Evolutionary conservation across 2,113 vertebrate genomes (phyloP).

Genomic region (Cyanocitta stelleri): DNA sequence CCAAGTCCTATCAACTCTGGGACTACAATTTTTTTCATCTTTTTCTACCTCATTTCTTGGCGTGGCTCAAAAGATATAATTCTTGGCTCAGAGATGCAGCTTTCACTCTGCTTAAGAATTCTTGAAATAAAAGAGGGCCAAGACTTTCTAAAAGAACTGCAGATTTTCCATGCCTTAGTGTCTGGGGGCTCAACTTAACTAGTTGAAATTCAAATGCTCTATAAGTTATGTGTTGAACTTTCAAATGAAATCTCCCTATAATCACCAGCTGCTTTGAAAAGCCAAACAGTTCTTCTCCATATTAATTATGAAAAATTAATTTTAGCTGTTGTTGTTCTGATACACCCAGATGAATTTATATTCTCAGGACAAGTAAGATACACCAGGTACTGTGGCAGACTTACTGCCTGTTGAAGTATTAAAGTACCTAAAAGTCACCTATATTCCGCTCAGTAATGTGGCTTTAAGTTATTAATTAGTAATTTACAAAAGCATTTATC

Average conservation of each 20-base stretch:
- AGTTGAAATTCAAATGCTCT: background rate
- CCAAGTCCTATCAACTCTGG: background rate
- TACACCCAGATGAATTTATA: slow-evolving; percentile 31
- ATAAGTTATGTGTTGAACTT: background rate
- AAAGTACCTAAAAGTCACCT: slow-evolving; percentile 43
- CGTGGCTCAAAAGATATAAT: background rate
- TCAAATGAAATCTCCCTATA: background rate
- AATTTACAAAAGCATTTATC: slow-evolving; percentile 60
- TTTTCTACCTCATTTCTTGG: slow-evolving; percentile 26
- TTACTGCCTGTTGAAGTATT: background rate
- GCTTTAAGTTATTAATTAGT: slow-evolving; percentile 65
- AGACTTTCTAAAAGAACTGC: background rate
- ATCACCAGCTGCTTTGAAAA: background rate
- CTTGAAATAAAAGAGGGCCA: background rate
- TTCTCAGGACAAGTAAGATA: slow-evolving; percentile 11
- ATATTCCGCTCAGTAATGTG: slow-evolving; percentile 13
- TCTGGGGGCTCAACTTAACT: background rate
- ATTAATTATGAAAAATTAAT: slow-evolving; percentile 32
- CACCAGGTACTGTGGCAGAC: background rate
- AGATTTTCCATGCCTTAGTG: background rate
- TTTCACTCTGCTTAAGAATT: background rate
- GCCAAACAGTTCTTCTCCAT: background rate
- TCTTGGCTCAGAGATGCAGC: background rate
- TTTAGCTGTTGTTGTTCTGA: slow-evolving; percentile 48
- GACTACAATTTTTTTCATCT: background rate